A percentile compares a stretch with the other conserved stretches of the same genome.
phyloP scores from a whole-genome alignment of 2,888 invertebrate genomes.

The Caenorhabditis doughertyi region DNA sequence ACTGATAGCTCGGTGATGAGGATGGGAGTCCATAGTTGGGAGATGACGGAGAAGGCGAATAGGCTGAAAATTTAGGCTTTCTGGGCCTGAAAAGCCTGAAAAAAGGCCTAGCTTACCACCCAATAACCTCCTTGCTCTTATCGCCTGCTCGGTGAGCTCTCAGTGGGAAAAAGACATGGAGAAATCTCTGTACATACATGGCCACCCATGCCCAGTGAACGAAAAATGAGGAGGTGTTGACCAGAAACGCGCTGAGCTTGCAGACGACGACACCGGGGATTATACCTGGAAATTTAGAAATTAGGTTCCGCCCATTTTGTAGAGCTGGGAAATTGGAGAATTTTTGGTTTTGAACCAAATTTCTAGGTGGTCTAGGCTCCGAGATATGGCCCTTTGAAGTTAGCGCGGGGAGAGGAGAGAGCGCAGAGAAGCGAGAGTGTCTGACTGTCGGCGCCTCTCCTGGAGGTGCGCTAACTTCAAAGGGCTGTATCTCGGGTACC shows the following conservation, averaged over 20 bases:
- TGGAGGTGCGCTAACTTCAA: neutral
- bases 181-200: conserved; percentile 66
- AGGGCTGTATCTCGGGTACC: neutral
- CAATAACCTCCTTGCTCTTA: conserved; percentile 48
- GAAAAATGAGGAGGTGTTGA: conserved; percentile 70
- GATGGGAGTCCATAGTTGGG: conserved; percentile 71
- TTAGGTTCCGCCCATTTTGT: too few relatives aligned
- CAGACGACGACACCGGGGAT: conserved; percentile 68
- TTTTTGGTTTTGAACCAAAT: too few relatives aligned
- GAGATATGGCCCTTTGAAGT: neutral
- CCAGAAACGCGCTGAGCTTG: conserved; percentile 70
- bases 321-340: too few relatives aligned
- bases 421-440: neutral
- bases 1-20: conserved; percentile 68
- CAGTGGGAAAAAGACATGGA: conserved; percentile 56
- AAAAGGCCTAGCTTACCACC: conserved; percentile 17
- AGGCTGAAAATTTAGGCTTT: conserved; percentile 47
- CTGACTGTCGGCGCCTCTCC: neutral
- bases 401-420: neutral
- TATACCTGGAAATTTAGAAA: conserved; percentile 62
- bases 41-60: conserved; percentile 62
- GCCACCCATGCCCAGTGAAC: conserved; percentile 73
- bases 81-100: neutral
- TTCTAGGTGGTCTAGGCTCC: too few relatives aligned
- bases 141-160: conserved; percentile 40